Percentiles rank a stretch among this genome's conserved stretches.
Conservation (phyloP, 2,113 vertebrate genomes). For the Gambusia holbrooki region DNA sequence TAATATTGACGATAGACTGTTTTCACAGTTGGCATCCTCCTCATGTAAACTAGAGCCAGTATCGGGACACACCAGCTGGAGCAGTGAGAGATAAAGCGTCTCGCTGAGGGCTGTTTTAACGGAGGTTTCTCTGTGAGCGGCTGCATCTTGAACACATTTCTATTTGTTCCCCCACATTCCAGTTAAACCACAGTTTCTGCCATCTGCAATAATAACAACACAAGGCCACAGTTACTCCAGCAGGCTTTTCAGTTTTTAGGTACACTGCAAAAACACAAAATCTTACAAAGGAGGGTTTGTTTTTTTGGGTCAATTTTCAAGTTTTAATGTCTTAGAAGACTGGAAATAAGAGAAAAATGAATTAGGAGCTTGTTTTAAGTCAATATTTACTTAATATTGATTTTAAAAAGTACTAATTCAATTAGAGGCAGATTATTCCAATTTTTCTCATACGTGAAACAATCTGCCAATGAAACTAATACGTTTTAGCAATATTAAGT, state of each 20-base stretch:
- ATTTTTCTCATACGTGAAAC: no score
- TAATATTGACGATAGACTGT: slow-evolving; percentile 56
- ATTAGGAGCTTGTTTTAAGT: no score
- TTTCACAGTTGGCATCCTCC: slow-evolving; percentile 37
- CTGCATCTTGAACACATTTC: slow-evolving; percentile 11
- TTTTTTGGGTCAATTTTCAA: no score
- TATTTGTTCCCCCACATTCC: neutral
- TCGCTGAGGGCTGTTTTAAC: slow-evolving; percentile 46
- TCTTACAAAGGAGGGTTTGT: no score
- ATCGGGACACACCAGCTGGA: slow-evolving; percentile 20
- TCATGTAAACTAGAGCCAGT: slow-evolving; percentile 27
- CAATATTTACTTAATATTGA: no score
- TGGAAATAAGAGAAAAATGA: no score
- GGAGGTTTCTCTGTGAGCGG: slow-evolving; percentile 25
- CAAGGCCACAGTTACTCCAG: neutral
- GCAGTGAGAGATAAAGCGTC: slow-evolving; percentile 51
- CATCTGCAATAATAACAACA: slow-evolving; percentile 3
- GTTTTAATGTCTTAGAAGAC: no score
- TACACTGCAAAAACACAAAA: no score
- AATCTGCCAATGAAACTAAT: no score
- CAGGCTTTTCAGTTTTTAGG: neutral
- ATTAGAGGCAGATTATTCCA: no score
- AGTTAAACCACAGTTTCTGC: neutral
- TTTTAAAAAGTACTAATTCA: no score
- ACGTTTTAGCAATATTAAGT: no score